Base-by-base conservation (phyloP, 2,113 vertebrate species). In the Genyomyrus donnyi region DNA sequence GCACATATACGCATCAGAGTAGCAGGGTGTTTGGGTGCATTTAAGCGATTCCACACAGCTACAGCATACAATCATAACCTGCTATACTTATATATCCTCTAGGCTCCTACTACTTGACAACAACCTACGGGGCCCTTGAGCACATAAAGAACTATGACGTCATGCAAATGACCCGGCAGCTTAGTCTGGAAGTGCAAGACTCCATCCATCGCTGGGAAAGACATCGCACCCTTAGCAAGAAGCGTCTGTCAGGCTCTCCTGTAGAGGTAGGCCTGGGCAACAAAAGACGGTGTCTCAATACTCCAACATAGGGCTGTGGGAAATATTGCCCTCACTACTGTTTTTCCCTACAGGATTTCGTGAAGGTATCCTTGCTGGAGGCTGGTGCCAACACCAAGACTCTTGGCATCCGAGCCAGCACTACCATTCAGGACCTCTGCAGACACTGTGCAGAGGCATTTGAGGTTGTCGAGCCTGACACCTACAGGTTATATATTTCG, bases 21-120 rank as follows among this genome's bases (percentile, higher is more conserved):
- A 85, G 83, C 15, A 39, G 50, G 35, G 49, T 7, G 5, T 53
- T 21, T 50, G 27, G 27, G 11, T 85, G 27, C 46, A 49, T 88
- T 13, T 21, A 35, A 77, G 70, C 35, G 39, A 77, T 77, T 39
- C 11, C 4, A 77, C 31, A 6, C 70, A 77, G 5, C 27, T 39
- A 39, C 70, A 39, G 39, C 39, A 39, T 39, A 8, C 9, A 27
- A 27, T 39, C 70, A 77, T 77, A 77, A 77, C 35, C 70, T 27
- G n/a, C 88, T 90, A 53, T 70, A 15, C 1, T 15, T 7, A 35
- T 52, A 24, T 85, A 58, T 89, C 85, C 92, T 4, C 91, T 85
- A 99, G 98, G 98, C 24, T 99, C 97, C 31, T 99, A 99, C 93
- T 99, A 99, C 91, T 95, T 99, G 93, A 99, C 98, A 84, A 99